Conservation (phyloP, 2,113 vertebrate species). For the Pygathrix nemaeus region DNA sequence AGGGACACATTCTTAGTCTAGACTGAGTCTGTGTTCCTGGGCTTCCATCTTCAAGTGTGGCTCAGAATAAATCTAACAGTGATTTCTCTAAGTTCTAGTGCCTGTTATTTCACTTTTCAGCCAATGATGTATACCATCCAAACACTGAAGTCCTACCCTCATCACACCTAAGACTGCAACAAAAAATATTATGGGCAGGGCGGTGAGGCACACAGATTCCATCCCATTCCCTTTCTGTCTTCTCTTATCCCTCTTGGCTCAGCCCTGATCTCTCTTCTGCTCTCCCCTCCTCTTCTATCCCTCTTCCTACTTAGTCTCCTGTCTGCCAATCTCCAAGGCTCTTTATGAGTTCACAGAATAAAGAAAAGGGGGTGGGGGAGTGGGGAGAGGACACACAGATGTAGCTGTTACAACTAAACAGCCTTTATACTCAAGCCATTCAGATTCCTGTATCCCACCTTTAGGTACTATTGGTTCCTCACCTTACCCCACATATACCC, state of each 20-base stretch:
- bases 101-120: background rate
- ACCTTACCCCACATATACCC: background rate
- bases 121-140: background rate
- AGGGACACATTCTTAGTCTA: background rate
- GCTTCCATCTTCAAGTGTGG: background rate
- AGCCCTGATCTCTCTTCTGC: too few relatives aligned
- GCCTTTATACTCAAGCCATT: background rate
- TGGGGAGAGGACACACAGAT: background rate
- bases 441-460: background rate
- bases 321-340: background rate
- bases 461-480: background rate
- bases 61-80: background rate
- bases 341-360: background rate
- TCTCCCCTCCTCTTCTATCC: background rate
- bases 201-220: background rate
- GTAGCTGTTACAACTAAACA: background rate
- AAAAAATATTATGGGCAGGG: accelerated
- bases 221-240: background rate
- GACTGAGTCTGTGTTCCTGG: background rate
- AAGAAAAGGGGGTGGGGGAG: background rate
- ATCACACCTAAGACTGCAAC: background rate
- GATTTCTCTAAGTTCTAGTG: background rate
- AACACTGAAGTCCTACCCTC: background rate
- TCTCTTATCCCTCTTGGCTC: background rate
- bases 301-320: background rate